phyloP scores from a whole-genome alignment of 2,797 vertebrate species.

The Phalanger gymnotis region DNA sequence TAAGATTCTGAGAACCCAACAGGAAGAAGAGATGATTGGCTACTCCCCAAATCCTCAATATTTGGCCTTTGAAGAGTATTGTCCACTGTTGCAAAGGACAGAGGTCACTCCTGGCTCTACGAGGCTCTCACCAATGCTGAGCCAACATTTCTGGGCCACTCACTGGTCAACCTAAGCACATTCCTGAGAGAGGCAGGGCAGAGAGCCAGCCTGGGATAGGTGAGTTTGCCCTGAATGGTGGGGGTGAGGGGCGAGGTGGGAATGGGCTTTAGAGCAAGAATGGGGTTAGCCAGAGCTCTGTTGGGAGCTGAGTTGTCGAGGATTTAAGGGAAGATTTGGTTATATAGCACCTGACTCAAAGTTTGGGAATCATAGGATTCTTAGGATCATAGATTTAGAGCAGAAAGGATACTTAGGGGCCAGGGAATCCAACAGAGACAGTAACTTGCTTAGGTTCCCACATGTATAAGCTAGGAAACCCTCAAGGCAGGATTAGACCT shows the following conservation, averaged over 20 bases:
- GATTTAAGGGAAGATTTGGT: background rate
- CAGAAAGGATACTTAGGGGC: background rate
- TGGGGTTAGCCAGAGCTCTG: background rate
- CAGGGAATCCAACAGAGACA: background rate
- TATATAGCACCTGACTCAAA: background rate
- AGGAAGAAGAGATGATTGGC: background rate
- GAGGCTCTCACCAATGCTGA: background rate
- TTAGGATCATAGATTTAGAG: background rate
- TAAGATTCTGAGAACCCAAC: background rate
- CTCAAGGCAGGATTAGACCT: background rate
- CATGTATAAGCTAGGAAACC: background rate
- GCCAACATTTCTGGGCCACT: background rate
- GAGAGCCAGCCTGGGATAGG: background rate
- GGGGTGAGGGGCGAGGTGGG: background rate
- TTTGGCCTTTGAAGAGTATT: background rate
- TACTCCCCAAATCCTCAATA: background rate
- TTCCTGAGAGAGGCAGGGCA: background rate
- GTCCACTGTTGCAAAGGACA: background rate
- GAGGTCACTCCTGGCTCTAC: background rate
- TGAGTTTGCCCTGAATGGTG: background rate
- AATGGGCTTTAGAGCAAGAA: too few species aligned
- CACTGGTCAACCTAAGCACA: background rate
- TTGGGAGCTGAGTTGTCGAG: background rate
- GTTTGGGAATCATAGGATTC: background rate
- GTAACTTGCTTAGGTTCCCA: background rate